Evolutionary conservation across 2,797 vertebrate species (phyloP), one percentile per base, ranked within the genome.

Genomic region (Myotis pilosus): DNA sequence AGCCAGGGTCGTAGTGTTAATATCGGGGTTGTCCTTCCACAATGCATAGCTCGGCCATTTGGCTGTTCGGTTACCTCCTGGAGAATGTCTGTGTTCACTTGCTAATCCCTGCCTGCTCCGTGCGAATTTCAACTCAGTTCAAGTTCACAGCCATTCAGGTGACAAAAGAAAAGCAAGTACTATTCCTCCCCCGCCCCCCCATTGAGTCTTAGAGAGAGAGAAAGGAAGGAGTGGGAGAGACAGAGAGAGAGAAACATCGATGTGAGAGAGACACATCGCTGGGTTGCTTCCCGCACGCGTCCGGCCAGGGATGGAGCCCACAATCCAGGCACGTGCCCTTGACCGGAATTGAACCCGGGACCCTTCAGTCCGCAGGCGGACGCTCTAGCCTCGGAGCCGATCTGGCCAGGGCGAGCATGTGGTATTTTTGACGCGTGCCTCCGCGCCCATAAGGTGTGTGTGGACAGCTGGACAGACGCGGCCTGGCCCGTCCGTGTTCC

Each of bases 11-110:
- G 68, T 84, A 90, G 69, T 75, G 84, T 74, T 66, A 33, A 33
- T 71, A 36, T 95, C 95, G 86, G 89, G 60, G 66, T 95, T 96
- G 88, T 94, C 96, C 82, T 69, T 96, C 84, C 76, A 96, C 86
- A 89, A 92, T 96, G 94, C 85, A 76, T 49, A 87, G 95, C 96
- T 97, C 94, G 96, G 96, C 96, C 96, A 6, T 91, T 8, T 97
- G 97, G 92, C 92, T 96, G n/a, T n/a, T n/a, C n/a, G n/a, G 47
- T 84, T 96, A 74, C 69, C 75, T 76, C 19, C 49, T 84, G 69
- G 69, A 96, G n/a, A 87, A 30, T 28, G 22, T 69, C 9, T 62
- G 0, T 72, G 20, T 81, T 97, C 94, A 60, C 81, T 82, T 91
- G 30, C 19, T 64, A 91, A 78, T 87, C 79, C 89, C 44, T 90